A percentile compares a stretch with the other conserved stretches of the same genome.
phyloP scores from a whole-genome alignment of 2,797 vertebrate species.

The Rallus crepitans region DNA sequence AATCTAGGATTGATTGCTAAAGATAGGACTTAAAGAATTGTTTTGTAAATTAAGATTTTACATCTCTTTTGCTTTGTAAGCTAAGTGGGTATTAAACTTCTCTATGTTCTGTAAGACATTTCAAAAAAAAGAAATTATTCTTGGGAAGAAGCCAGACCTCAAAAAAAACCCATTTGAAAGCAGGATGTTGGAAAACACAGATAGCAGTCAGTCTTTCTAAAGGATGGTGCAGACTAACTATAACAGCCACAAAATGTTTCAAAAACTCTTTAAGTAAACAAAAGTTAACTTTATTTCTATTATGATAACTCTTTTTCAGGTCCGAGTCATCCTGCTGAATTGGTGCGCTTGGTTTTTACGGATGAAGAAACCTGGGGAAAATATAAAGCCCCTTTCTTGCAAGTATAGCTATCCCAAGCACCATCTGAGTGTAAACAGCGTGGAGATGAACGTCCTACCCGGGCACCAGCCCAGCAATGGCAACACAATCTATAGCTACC shows the following conservation, averaged over 20 bases:
- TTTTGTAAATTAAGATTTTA: neutral
- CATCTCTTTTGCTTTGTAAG: neutral
- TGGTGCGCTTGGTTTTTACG: conserved; percentile 94
- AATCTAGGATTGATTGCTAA: neutral
- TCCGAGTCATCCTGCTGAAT: conserved; percentile 87
- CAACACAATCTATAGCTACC: conserved; percentile 85
- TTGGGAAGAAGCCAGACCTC: neutral
- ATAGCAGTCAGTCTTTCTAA: neutral
- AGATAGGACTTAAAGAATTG: neutral
- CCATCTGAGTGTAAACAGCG: conserved; percentile 82
- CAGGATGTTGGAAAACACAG: neutral
- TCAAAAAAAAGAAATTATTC: neutral
- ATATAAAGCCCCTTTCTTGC: conserved; percentile 70
- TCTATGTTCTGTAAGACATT: neutral
- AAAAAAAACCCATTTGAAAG: neutral
- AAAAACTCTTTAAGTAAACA: neutral
- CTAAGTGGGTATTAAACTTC: neutral
- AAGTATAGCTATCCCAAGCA: conserved; percentile 70
- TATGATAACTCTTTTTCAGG: conserved; percentile 73
- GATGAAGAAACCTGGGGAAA: conserved; percentile 92
- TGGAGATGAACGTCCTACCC: conserved; percentile 81
- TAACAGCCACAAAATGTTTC: neutral
- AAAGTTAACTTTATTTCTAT: neutral
- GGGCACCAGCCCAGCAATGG: conserved; percentile 85
- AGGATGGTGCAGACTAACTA: neutral